Evolutionary conservation across 2,797 vertebrate genomes (phyloP).

Genomic region (Poecilia picta): DNA sequence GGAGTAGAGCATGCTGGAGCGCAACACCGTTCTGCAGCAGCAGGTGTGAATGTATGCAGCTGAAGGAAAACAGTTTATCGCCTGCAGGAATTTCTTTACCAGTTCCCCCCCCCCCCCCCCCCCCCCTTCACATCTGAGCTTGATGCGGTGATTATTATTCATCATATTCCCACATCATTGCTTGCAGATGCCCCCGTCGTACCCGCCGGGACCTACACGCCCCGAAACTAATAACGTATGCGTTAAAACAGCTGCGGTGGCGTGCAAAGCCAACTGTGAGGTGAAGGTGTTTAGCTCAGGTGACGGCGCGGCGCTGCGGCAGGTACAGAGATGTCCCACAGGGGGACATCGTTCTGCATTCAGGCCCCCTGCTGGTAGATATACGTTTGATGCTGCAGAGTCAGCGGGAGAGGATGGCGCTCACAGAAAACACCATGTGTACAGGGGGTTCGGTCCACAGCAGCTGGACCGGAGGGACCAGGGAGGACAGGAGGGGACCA

Average conservation of each 20-base stretch:
- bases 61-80: constrained; percentile 49
- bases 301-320: constrained; percentile 46
- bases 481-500: not conserved
- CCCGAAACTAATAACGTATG: constrained; percentile 52
- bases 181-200: constrained; percentile 56
- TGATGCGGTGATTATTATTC: constrained; percentile 75
- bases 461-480: constrained; percentile 9
- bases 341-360: constrained; percentile 54
- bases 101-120: too few relatives aligned
- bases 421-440: constrained; percentile 47
- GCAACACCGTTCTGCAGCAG: constrained; percentile 26
- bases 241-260: constrained; percentile 51
- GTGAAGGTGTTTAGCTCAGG: constrained; percentile 70
- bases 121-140: constrained; percentile 23
- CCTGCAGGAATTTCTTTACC: constrained; percentile 33
- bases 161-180: constrained; percentile 63
- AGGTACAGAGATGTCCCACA: constrained; percentile 45
- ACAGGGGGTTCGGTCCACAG: constrained; percentile 36
- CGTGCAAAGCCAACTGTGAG: constrained; percentile 43
- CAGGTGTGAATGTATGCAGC: constrained; percentile 7
- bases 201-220: constrained; percentile 62
- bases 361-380: constrained; percentile 68
- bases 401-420: constrained; percentile 24
- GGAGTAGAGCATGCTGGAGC: constrained; percentile 40
- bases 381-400: constrained; percentile 55